These are phyloP conservation scores for Sebastes minor DNA, from an alignment of 2,797 vertebrate genomes.

Conservation along the genomic window DNA sequence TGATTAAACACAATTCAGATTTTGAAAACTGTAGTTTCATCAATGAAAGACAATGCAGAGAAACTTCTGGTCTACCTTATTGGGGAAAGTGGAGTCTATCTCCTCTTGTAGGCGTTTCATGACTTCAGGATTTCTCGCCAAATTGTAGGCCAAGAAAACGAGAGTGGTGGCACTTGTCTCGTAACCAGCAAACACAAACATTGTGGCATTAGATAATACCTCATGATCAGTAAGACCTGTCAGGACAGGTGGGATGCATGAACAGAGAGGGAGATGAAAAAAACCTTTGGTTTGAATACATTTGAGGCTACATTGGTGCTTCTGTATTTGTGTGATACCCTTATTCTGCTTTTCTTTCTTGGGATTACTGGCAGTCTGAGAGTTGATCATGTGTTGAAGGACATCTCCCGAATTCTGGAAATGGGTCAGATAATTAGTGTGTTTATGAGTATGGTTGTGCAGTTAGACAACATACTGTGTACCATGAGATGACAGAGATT, in stretches of 20 bases:
- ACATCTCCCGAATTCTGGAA: constrained; percentile 74
- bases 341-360: constrained; percentile 28
- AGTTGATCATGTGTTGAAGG: constrained; percentile 83
- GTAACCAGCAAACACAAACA: constrained; percentile 81
- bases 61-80: constrained; percentile 67
- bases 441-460: neutral
- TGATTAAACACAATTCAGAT: constrained; percentile 11
- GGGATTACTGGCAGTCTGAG: constrained; percentile 52
- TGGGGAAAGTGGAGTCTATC: constrained; percentile 78
- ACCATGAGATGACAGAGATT: neutral
- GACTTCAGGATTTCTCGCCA: constrained; percentile 79
- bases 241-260: neutral
- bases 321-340: constrained; percentile 10
- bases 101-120: constrained; percentile 83
- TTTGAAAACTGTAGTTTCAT: neutral
- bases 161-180: constrained; percentile 81
- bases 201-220: constrained; percentile 79
- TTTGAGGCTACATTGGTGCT: neutral
- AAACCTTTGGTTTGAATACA: constrained; percentile 23
- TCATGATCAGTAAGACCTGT: constrained; percentile 85
- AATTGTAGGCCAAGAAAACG: constrained; percentile 74
- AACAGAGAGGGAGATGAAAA: neutral
- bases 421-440: neutral
- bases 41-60: neutral
- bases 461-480: neutral